These are phyloP conservation scores for Hypselothyrea guttata DNA, from an alignment of 2,888 invertebrate species.

Conservation along the genomic window DNA sequence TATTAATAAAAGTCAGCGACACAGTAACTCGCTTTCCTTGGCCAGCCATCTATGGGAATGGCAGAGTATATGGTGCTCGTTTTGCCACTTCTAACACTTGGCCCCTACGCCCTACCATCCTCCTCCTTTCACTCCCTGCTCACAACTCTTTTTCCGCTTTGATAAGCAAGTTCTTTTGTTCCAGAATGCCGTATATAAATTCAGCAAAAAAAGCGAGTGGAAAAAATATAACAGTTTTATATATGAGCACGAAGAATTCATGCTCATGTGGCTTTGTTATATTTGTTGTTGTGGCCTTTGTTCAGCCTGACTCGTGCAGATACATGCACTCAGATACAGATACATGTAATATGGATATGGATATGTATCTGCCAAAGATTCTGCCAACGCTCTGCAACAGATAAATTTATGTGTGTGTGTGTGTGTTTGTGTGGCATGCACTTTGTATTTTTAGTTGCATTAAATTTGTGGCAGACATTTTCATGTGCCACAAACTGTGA, in stretches of 20 bases:
- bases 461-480: conserved; percentile 15
- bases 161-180: conserved; percentile 73
- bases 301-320: conserved; percentile 55
- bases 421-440: conserved; percentile 27
- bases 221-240: conserved; percentile 41
- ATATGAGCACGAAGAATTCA: conserved; percentile 59
- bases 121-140: background rate
- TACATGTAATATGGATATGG: conserved; percentile 42
- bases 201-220: conserved; percentile 9
- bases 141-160: conserved; percentile 74
- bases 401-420: conserved; percentile 24
- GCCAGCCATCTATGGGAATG: background rate
- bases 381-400: conserved; percentile 20
- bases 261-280: conserved; percentile 60
- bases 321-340: conserved; percentile 51
- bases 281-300: conserved; percentile 60
- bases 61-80: conserved; percentile 32
- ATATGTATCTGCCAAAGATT: conserved; percentile 62
- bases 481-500: background rate
- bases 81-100: conserved; percentile 60
- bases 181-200: conserved; percentile 34
- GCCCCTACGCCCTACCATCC: background rate
- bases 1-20: conserved; percentile 76
- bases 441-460: conserved; percentile 37
- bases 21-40: conserved; percentile 68